Evolutionary conservation across 2,113 vertebrate species (phyloP), one percentile per base, ranked within the genome.

Genomic region (Eulemur macaco): DNA sequence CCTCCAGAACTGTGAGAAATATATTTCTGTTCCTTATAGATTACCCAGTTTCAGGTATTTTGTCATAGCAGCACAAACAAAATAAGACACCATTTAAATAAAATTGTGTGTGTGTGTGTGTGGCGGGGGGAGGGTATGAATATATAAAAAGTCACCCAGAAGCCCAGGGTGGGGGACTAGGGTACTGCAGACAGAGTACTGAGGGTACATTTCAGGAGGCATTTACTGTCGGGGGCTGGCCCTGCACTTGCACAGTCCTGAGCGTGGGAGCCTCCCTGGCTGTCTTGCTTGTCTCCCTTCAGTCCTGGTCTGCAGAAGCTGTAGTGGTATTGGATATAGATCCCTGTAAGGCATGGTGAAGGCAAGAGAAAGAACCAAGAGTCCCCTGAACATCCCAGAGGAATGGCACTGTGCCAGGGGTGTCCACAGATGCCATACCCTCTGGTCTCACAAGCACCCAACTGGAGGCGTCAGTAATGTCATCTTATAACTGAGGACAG

Each of bases 391-490:
- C 11, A 0, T 10, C 66, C 34, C 10, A 37, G 2, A 71, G 68
- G 58, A 76, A 60, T 9, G 34, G 13, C 39, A 8, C 63, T 29
- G 2, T 29, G 11, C 76, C 23, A 0, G 47, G 25, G 7, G 18
- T 15, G 7, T 17, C 50, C n/a, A 15, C 34, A n/a, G 31, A 4
- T 4, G 31, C 54, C 52, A n/a, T 0, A 17, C 1, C 37, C 15
- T 27, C 45, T 4, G 0, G 7, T 45, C 34, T 81, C 64, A 3
- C 13, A 20, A 42, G 42, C n/a, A 13, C 8, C 93, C 17, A 34
- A 14, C 37, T 1, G 34, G 84, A 74, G 27, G 37, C 8, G 8
- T 45, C 14, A 45, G 42, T 45, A 1, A 52, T 77, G 31, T 54
- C 58, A 42, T 3, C 27, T 50, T 52, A 21, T 2, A 54, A 20